Evolutionary conservation across 2,888 invertebrate genomes (phyloP), one percentile per base, ranked within the genome.

Genomic region (Diarsia rubi): DNA sequence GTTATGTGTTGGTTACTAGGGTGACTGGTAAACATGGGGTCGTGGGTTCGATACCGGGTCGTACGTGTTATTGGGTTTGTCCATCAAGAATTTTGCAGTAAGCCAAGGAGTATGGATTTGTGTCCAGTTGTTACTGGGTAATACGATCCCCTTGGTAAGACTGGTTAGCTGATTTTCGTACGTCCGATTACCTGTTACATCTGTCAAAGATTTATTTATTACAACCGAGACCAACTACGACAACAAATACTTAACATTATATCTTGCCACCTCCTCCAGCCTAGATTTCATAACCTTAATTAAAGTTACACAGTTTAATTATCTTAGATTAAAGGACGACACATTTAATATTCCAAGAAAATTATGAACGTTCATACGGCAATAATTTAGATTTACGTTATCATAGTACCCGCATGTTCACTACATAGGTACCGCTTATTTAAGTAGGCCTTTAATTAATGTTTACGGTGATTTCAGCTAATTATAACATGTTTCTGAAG

Each of bases 351-450:
- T 75, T 37, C 44, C 16, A 16, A 24, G 49, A 42, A 37, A 57
- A 57, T 65, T 16, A n/a, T 27, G 42, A 42, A 24, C 27, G 19
- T 45, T 45, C 4, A 4, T 2, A n/a, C 16, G 9, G 11, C 6
- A 42, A 27, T 74, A 44, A 73, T 73, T 75, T 52, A 31, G 4
- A 75, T 21, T 24, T 52, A 66, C 42, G 27, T 11, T 42, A 12
- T 49, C 47, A 31, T 47, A 66, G n/a, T 42, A 77, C 47, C 57
- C 75, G n/a, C 16, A 67, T 77, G 0, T 12, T 44, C 16, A 31
- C 19, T 21, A 37, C 47, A 27, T 69, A 63, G 24, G 11, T 27
- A 63, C 63, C 14, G 11, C 4, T 1, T 44, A 68, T 21, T n/a
- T 19, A 12, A 19, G 45, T 19, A 31, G n/a, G 52, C 2, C 45